phyloP scores from a whole-genome alignment of 2,797 vertebrate genomes.

The Pseudomugil gertrudae region DNA sequence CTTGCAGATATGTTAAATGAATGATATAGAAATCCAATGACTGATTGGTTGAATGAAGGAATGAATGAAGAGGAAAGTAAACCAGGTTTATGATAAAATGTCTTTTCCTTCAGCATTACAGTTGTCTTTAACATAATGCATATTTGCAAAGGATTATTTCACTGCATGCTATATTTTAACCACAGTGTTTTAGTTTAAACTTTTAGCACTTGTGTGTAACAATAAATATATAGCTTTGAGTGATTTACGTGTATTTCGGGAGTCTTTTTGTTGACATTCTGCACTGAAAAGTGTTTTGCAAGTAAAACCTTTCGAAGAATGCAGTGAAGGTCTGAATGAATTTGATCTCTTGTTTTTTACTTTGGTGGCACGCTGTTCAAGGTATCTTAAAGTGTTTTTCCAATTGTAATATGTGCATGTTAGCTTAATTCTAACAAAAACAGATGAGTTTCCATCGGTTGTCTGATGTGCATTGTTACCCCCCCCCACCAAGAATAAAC shows the following conservation, averaged over 20 bases:
- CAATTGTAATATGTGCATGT: not conserved
- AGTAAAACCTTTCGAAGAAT: not conserved
- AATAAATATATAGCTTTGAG: not conserved
- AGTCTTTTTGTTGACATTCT: not conserved
- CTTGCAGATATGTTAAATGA: too few relatives aligned
- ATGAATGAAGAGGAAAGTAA: not conserved
- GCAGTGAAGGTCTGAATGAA: not conserved
- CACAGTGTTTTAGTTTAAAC: not conserved
- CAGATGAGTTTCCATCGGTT: not conserved
- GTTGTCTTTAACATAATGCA: not conserved
- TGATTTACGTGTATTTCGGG: not conserved
- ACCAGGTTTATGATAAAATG: not conserved
- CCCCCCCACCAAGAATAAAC: not conserved
- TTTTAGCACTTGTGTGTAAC: too few relatives aligned
- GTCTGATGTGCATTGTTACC: not conserved
- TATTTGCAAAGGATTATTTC: not conserved
- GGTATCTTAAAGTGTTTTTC: not conserved
- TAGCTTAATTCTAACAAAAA: not conserved
- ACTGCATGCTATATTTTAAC: not conserved
- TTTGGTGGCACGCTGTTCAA: not conserved
- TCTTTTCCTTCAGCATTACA: not conserved
- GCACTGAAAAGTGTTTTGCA: not conserved
- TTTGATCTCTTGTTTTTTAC: not conserved
- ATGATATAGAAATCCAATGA: too few relatives aligned
- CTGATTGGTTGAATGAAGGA: too few relatives aligned